Evolutionary conservation across 1,140 invertebrate genomes (phyloP), one percentile per base, ranked within the genome.

Genomic region (Globodera ellingtonae): DNA sequence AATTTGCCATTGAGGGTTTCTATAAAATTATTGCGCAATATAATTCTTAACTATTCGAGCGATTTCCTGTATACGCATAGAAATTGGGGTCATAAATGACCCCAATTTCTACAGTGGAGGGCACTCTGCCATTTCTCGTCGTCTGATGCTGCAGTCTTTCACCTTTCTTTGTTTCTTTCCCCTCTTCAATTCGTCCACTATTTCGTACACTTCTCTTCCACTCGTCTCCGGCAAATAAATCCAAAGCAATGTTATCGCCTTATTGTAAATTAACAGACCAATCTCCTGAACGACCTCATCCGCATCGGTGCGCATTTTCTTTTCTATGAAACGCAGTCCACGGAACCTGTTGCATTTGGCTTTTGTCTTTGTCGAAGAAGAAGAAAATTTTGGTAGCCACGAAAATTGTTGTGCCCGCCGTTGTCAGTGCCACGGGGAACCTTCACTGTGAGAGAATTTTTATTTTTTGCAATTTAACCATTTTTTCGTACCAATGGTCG

Each of bases 331-430:
- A n/a, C n/a, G n/a, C n/a, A n/a, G 44, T 72, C 71, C 13, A 35
- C 15, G 82, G 24, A 81, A 70, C 75, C 21, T 70, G 72, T 52
- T 70, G 56, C 59, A 78, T 66, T 75, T 75, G 79, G 44, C 70
- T 50, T 83, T 83, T 79, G 48, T 79, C 78, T n/a, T 81, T 70
- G 44, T 77, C 82, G 71, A 84, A 84, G 67, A 84, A 84, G 50
- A 87, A 86, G 21, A 84, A 62, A 56, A 86, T 86, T 81, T 84
- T 84, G n/a, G 86, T 76, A 4, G 59, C 78, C 67, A 86, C 75
- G 72, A 86, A 84, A 44, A 86, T 59, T n/a, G 84, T 84, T 69
- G 81, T 85, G 21, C 82, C 65, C n/a, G 71, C 72, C 46, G 83
- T 84, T 9, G 83, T 85, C 44, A 79, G 71, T 47, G 83, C 83